A percentile compares a stretch with the other conserved stretches of the same genome.
Evolutionary conservation across 2,797 vertebrate genomes (phyloP).

Genomic region (Selene dorsalis): DNA sequence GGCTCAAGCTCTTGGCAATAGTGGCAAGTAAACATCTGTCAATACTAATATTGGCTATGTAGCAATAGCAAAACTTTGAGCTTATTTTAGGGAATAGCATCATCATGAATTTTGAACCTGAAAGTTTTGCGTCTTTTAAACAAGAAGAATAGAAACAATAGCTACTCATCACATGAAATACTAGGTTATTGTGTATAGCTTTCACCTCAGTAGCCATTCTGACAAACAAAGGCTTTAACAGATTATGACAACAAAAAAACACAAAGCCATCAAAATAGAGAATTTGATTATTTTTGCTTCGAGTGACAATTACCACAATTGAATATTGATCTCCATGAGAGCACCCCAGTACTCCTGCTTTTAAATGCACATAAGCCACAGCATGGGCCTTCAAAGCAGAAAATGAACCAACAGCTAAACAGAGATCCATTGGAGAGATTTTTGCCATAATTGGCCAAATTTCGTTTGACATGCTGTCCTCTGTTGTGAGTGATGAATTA

Average conservation of each 20-base stretch:
- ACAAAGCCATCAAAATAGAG: constrained; percentile 1
- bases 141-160: neutral
- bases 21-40: no score
- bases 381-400: constrained; percentile 50
- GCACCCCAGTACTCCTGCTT: neutral
- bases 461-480: constrained; percentile 64
- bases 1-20: no score
- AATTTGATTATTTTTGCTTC: constrained; percentile 23
- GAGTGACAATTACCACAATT: constrained; percentile 24
- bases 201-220: constrained; percentile 1
- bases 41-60: neutral
- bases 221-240: neutral
- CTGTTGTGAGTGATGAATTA: constrained; percentile 69
- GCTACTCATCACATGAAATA: neutral
- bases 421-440: constrained; percentile 50
- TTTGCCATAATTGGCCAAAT: constrained; percentile 63
- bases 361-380: constrained; percentile 26
- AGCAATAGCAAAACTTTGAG: neutral
- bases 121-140: constrained; percentile 8
- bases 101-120: neutral
- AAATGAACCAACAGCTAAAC: constrained; percentile 50
- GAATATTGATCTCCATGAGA: constrained; percentile 36
- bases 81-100: neutral
- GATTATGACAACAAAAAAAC: neutral
- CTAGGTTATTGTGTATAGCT: neutral